Base-by-base conservation (phyloP, 2,113 vertebrate genomes). In the Psophia crepitans region DNA sequence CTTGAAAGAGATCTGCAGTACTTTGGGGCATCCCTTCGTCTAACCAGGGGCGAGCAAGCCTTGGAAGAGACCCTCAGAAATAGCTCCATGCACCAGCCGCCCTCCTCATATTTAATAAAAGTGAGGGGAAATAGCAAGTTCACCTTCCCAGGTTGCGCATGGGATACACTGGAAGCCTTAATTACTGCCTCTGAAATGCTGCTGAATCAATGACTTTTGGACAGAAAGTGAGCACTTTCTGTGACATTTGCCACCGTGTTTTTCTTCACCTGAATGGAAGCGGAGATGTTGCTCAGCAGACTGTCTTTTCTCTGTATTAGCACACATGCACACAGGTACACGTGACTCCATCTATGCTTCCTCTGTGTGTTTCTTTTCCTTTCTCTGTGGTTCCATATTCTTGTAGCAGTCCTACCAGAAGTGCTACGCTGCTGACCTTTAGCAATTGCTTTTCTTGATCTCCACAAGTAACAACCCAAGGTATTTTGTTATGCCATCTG, bases 241-340 rank as follows among this genome's bases (percentile, higher is more conserved):
- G 60, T 39, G 64, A 14, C 27, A 23, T 75, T 93, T 84, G 37
- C 64, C 73, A 33, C 37, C 1, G 64, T 26, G 51, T 9, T 91
- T 78, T 71, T 39, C 65, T 71, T 89, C 39, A 6, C 23, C 53
- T 57, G 66, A 57, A 11, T 79, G 49, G 76, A 79, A 84, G 39
- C 76, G 77, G 46, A 70, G 48, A 85, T 6, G 65, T 9, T 91
- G 48, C 57, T 89, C 61, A 37, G 28, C 15, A 24, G 13, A 39
- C 17, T 33, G 8, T 23, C 24, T 87, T 75, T 79, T 44, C 41
- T 46, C 66, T 83, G 13, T 21, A 11, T 37, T 44, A 73, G 41
- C 37, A 49, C 39, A 65, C 18, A 6, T 0, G 6, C 33, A 26
- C 8, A 66, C 44, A 17, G 2, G 17, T 11, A 56, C 1, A 1